Base-by-base conservation (phyloP, 2,797 vertebrate genomes). In the Acanthurus tractus region DNA sequence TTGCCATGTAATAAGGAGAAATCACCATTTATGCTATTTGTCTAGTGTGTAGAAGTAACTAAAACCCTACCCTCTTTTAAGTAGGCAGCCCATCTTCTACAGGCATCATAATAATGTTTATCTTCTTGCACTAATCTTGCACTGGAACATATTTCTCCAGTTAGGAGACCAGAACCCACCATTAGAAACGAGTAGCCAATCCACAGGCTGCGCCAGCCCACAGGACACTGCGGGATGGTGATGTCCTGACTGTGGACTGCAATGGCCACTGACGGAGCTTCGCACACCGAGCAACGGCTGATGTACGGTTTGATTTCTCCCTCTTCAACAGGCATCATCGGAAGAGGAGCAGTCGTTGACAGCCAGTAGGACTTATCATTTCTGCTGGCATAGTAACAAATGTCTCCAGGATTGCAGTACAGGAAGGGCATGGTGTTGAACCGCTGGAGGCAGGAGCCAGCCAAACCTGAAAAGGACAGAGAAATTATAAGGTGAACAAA, bases 301-400 rank as follows among this genome's bases (percentile, higher is more conserved):
- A 99, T 99, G 29, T 99, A 99, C 0, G 97, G 97, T 76, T 90
- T 96, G 81, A 99, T 98, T 0, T 97, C 97, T 0, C 86, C 94
- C 89, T 99, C 96, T 22, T 95, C 96, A 70, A 99, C 97, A 0
- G 98, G 98, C 98, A 99, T 99, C 98, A 99, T 99, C 63, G 98
- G 98, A 73, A 99, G 96, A 2, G 98, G 93, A 7, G 97, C 98
- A 0, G 97, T 99, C 20, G 98, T 99, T 29, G 98, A 98, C 67
- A 99, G 88, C 98, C 98, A 99, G 90, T 96, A 99, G 83, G 98
- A 99, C 89, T 99, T 99, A 88, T 99, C 98, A 0, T 99, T 99
- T 55, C 98, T 96, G 92, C 95, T 99, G 88, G 98, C 98, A 0
- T 98, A 99, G 75, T 99, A 97, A 86, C 98, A 99, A 46, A 97